Conservation (phyloP, 2,888 invertebrate genomes). For the Hermaeophaga mercurialis region DNA sequence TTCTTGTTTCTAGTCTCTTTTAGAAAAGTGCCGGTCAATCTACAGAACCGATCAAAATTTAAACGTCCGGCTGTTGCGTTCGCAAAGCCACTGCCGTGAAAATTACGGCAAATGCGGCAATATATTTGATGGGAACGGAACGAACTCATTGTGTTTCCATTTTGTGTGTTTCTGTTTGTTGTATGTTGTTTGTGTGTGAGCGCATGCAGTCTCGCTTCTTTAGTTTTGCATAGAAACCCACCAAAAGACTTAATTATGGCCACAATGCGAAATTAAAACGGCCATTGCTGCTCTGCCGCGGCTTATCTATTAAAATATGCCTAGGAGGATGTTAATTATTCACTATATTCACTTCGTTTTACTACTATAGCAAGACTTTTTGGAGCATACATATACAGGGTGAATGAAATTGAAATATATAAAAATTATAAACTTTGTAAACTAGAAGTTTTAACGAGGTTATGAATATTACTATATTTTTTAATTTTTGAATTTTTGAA, state of each 20-base stretch:
- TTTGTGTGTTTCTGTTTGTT: slow-evolving; percentile 12
- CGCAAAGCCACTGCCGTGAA: slow-evolving; percentile 13
- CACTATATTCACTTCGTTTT: neutral
- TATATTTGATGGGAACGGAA: slow-evolving; percentile 21
- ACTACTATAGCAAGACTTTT: no score
- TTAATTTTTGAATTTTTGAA: no score
- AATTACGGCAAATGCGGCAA: slow-evolving; percentile 10
- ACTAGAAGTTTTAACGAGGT: no score
- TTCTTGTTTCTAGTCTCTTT: no score
- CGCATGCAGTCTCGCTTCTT: slow-evolving; percentile 21
- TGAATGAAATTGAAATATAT: no score
- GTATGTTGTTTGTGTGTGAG: slow-evolving; percentile 16
- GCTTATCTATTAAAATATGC: slow-evolving; percentile 37
- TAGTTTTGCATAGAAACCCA: slow-evolving; percentile 40
- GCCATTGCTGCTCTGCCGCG: slow-evolving; percentile 20
- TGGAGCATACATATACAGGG: no score
- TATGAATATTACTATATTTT: no score
- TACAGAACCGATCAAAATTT: slow-evolving; percentile 17
- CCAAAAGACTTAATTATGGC: slow-evolving; percentile 42
- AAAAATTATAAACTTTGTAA: no score
- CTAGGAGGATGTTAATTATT: slow-evolving; percentile 24
- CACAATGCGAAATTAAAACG: slow-evolving; percentile 43
- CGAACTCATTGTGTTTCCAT: slow-evolving; percentile 21
- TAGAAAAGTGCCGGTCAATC: no score
- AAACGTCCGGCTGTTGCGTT: slow-evolving; percentile 23